Conservation (phyloP, 2,797 vertebrate genomes). For the Micrastur ruficollis region DNA sequence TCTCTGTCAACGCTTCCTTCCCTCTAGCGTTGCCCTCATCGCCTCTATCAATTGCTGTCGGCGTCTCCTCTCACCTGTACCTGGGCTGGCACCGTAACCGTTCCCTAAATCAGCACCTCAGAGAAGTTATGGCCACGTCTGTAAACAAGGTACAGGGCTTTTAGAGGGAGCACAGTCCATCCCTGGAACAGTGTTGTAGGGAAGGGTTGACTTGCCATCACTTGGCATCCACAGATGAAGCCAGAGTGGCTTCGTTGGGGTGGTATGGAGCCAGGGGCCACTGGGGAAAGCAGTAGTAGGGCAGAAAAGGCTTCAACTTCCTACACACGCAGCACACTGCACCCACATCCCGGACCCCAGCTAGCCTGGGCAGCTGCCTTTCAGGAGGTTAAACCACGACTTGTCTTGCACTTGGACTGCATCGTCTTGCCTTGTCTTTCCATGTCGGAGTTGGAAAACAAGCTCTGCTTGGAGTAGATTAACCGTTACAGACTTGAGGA, state of each 20-base stretch:
- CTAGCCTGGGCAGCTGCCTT: background rate
- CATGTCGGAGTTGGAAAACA: background rate
- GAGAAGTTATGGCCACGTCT: background rate
- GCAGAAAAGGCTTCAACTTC: background rate
- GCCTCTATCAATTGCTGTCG: rapidly evolving
- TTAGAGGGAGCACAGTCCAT: background rate
- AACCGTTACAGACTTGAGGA: background rate
- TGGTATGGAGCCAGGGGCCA: background rate
- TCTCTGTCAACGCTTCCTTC: background rate
- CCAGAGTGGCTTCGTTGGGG: background rate
- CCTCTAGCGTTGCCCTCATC: background rate
- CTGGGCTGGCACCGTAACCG: background rate
- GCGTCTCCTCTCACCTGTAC: background rate
- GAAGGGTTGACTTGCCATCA: background rate
- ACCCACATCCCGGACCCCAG: background rate
- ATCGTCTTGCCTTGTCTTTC: background rate
- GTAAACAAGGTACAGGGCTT: background rate
- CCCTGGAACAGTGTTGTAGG: background rate
- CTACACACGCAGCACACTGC: background rate
- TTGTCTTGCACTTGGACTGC: background rate
- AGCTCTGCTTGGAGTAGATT: background rate
- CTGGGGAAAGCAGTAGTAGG: background rate
- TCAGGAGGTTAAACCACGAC: background rate
- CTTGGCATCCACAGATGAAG: background rate
- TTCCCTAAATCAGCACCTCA: background rate